Percentiles rank a stretch among this genome's conserved stretches.
phyloP scores from a whole-genome alignment of 2,113 vertebrate genomes.

The Fregata magnificens region DNA sequence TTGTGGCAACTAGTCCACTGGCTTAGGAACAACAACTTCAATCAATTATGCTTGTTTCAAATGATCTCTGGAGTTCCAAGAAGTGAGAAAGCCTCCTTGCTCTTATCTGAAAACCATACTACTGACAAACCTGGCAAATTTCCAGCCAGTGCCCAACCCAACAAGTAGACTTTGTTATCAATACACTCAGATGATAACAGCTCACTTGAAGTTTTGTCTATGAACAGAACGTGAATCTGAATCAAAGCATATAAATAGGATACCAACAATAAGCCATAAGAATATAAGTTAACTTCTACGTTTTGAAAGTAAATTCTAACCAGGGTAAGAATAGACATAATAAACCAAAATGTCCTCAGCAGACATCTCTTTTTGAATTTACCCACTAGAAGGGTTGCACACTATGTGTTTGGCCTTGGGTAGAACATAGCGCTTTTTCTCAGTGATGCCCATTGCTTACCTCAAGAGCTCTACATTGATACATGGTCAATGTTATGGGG shows the following conservation, averaged over 20 bases:
- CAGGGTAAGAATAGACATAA: not conserved
- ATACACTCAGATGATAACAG: not conserved
- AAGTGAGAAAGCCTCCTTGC: not conserved
- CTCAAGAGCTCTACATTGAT: not conserved
- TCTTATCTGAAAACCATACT: not conserved
- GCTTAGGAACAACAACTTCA: not conserved
- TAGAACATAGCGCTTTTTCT: not conserved
- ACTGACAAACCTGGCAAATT: not conserved
- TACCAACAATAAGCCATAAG: not conserved
- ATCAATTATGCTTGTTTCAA: not conserved
- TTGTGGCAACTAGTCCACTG: not conserved
- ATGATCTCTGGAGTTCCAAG: not conserved
- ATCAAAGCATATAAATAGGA: not conserved
- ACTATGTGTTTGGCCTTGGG: not conserved
- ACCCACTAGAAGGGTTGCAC: not conserved
- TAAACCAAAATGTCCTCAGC: not conserved
- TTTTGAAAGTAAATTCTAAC: not conserved
- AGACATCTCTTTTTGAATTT: not conserved
- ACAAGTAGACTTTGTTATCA: not conserved
- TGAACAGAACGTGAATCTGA: not conserved
- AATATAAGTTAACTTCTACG: not conserved
- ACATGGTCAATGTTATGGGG: not conserved
- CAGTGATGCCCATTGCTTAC: not conserved
- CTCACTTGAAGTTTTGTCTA: not conserved
- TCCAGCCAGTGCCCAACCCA: not conserved